Evolutionary conservation across 2,888 invertebrate species (phyloP).

Genomic region (Cheiracanthium punctorium): DNA sequence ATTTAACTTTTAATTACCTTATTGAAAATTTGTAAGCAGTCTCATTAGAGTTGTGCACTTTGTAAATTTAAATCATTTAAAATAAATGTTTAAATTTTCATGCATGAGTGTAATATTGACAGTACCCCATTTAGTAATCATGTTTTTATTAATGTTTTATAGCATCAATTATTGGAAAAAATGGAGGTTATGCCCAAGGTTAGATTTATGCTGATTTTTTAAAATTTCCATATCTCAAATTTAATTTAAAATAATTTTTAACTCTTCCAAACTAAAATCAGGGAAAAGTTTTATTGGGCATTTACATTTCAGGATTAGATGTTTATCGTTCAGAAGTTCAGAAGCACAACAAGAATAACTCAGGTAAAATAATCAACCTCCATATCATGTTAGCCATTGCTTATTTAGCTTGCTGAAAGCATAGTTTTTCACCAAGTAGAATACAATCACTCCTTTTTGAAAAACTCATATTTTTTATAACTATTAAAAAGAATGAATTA

Average conservation of each 20-base stretch:
- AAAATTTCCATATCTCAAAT: neutral
- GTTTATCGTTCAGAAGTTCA: slow-evolving; percentile 24
- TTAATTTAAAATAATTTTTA: neutral
- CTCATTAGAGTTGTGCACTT: no score
- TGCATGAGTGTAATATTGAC: no score
- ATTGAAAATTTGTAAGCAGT: no score
- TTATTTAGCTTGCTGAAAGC: slow-evolving; percentile 16
- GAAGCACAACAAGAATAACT: slow-evolving; percentile 59
- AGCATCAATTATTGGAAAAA: neutral
- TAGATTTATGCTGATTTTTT: neutral
- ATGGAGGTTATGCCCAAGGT: slow-evolving; percentile 12
- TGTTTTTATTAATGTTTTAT: neutral
- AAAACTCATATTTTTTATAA: neutral
- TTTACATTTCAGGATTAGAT: slow-evolving; percentile 53
- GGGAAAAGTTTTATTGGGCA: slow-evolving; percentile 19
- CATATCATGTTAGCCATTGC: slow-evolving; percentile 32
- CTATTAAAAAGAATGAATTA: neutral
- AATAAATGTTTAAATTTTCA: no score
- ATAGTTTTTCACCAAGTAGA: neutral
- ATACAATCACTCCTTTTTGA: neutral
- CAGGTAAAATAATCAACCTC: slow-evolving; percentile 52
- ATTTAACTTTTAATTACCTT: no score
- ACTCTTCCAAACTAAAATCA: neutral
- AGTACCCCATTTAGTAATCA: no score
- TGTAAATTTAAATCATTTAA: no score